phyloP scores from a whole-genome alignment of 2,113 vertebrate genomes.

The Psephotus haematonotus region DNA sequence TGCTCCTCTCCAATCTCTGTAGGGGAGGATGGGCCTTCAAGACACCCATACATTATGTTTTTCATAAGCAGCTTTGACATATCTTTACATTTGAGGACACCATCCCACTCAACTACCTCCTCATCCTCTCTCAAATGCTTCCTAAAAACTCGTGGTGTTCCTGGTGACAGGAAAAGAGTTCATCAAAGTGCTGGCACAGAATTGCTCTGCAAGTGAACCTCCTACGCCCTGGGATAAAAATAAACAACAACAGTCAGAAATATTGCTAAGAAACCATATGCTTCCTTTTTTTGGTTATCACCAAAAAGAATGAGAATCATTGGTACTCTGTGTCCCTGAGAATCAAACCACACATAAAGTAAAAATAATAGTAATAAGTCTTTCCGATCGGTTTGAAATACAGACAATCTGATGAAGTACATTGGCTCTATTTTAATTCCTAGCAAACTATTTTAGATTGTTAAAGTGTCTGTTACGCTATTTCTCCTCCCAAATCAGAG shows the following conservation, averaged over 20 bases:
- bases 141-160: conserved; percentile 8
- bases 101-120: conserved; percentile 51
- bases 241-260: conserved; percentile 52
- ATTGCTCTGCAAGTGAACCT: neutral
- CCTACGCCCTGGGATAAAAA: conserved; percentile 32
- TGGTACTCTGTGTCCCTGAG: neutral
- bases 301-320: neutral
- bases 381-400: neutral
- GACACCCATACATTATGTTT: neutral
- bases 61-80: neutral
- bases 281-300: conserved; percentile 23
- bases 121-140: conserved; percentile 17
- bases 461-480: neutral
- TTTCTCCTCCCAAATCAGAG: conserved; percentile 30
- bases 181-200: conserved; percentile 33
- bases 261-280: conserved; percentile 5
- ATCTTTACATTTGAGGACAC: neutral
- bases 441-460: conserved; percentile 13
- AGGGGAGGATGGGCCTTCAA: neutral
- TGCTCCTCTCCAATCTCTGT: neutral
- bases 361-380: neutral
- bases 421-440: neutral
- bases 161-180: conserved; percentile 51
- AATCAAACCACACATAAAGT: neutral
- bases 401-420: neutral